Percentiles rank a stretch among this genome's conserved stretches.
These are phyloP conservation scores for Physeter macrocephalus DNA, from an alignment of 2,113 vertebrate genomes.

Conservation along the genomic window DNA sequence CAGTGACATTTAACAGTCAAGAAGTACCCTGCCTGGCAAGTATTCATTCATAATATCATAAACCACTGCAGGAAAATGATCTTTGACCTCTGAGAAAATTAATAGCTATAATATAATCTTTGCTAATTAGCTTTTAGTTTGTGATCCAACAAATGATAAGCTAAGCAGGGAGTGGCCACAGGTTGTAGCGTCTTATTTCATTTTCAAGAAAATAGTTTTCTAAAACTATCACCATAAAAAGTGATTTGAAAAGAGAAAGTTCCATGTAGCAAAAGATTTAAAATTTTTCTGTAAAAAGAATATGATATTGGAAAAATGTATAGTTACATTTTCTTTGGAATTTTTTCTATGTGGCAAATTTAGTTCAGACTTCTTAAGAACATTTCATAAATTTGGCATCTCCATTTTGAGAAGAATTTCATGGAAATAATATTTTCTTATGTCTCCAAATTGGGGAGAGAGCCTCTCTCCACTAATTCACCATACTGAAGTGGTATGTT, in stretches of 20 bases:
- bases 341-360: not conserved
- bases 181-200: not conserved
- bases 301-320: not conserved
- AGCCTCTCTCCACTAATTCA: not conserved
- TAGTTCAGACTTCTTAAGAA: not conserved
- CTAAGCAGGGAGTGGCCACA: not conserved
- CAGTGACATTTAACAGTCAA: not conserved
- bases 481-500: not conserved
- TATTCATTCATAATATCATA: not conserved
- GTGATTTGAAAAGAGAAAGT: not conserved
- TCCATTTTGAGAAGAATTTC: slow-evolving; percentile 9
- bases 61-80: not conserved
- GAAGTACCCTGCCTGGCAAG: not conserved
- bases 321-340: not conserved
- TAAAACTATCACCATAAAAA: not conserved
- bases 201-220: slow-evolving; percentile 38
- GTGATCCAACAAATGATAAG: slow-evolving; percentile 19
- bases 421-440: not conserved
- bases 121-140: slow-evolving; percentile 43
- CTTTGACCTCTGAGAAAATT: slow-evolving; percentile 14
- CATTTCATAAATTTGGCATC: not conserved
- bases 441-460: not conserved
- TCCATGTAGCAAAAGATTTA: not conserved
- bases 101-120: not conserved
- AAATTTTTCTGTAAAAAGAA: not conserved